phyloP scores from a whole-genome alignment of 2,113 vertebrate species.

The Muntiacus reevesi region DNA sequence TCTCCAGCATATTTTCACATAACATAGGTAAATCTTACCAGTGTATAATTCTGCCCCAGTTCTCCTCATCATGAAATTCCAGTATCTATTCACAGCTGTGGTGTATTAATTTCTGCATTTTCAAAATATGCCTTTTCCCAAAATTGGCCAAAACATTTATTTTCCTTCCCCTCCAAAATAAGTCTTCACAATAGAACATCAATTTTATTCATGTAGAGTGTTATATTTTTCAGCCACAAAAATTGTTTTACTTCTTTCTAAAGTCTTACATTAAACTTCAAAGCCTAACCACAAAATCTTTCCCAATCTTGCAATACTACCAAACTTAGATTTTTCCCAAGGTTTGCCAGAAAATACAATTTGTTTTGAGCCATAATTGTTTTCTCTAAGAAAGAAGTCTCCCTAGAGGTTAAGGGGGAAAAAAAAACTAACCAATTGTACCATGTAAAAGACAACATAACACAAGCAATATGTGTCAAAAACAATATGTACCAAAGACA shows the following conservation, averaged over 20 bases:
- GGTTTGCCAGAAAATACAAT: slow-evolving; percentile 37
- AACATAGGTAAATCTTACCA: not conserved
- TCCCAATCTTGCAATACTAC: slow-evolving; percentile 23
- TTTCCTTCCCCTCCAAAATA: not conserved
- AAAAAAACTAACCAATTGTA: not conserved
- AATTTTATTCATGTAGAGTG: not conserved
- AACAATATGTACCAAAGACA: not conserved
- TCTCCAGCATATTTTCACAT: not conserved
- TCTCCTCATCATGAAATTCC: not conserved
- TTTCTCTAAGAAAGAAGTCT: slow-evolving; percentile 31
- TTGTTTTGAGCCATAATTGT: slow-evolving; percentile 39
- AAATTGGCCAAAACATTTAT: not conserved
- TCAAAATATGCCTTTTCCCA: not conserved
- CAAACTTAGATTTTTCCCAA: not conserved
- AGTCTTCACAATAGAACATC: not conserved
- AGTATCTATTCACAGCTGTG: not conserved
- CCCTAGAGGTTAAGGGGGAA: not conserved
- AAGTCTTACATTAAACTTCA: slow-evolving; percentile 45
- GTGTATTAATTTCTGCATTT: slow-evolving; percentile 3
- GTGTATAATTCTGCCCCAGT: not conserved
- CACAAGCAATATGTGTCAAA: not conserved
- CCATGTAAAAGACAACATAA: not conserved
- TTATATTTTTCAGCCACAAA: not conserved
- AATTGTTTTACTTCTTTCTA: slow-evolving; percentile 16
- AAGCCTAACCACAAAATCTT: slow-evolving; percentile 39